A percentile compares a stretch with the other conserved stretches of the same genome.
Conservation (phyloP, 2,888 invertebrate species). For the Cheilosia soror region DNA sequence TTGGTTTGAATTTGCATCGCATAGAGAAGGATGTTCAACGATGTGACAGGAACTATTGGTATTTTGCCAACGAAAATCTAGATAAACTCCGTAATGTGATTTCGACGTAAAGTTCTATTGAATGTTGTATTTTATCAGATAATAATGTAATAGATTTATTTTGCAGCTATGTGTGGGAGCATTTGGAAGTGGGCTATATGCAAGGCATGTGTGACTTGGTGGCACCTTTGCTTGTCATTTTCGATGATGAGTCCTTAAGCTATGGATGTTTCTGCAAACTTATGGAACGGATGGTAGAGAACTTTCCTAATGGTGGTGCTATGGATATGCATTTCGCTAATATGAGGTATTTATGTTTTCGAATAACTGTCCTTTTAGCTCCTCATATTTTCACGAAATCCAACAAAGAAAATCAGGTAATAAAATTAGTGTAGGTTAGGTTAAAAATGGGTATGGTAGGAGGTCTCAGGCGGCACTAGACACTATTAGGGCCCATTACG, state of each 20-base stretch:
- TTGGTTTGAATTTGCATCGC: conserved; percentile 95
- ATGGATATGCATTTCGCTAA: conserved; percentile 99
- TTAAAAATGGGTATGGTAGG: no score
- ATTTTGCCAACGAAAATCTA: conserved; percentile 94
- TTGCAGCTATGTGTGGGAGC: conserved; percentile 96
- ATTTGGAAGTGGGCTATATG: conserved; percentile 96
- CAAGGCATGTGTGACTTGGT: conserved; percentile 99
- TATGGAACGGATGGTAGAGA: conserved; percentile 95
- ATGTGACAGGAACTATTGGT: conserved; percentile 97
- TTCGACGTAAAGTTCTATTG: conserved; percentile 91
- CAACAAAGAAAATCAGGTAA: no score
- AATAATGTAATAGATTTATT: neutral
- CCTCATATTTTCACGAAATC: no score
- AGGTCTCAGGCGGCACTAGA: no score
- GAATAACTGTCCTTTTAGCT: conserved; percentile 41
- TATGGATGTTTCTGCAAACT: conserved; percentile 96
- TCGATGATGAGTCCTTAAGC: conserved; percentile 95
- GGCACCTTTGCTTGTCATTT: conserved; percentile 95
- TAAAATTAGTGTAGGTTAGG: no score
- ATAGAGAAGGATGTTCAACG: conserved; percentile 98
- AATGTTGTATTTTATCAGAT: neutral
- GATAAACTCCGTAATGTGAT: conserved; percentile 97
- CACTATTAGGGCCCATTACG: no score
- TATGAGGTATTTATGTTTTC: conserved; percentile 87
- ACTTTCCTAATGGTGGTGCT: conserved; percentile 96